These are phyloP conservation scores for Pangasianodon gigas DNA, from an alignment of 2,113 vertebrate species.

Conservation along the genomic window DNA sequence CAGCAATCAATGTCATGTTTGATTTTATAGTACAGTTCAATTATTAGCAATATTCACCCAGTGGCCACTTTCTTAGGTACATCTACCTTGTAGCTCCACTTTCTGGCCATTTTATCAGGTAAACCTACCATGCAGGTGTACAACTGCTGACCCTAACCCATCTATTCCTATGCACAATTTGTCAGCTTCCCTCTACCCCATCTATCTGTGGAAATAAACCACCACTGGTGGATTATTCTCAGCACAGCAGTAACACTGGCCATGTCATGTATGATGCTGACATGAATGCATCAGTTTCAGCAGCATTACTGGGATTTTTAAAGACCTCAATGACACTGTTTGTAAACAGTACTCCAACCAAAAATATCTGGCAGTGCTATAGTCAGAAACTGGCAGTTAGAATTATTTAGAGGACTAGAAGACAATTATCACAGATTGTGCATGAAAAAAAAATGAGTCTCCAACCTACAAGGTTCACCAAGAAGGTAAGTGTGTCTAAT, in stretches of 20 bases:
- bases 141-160: background rate
- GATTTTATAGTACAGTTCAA: background rate
- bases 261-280: background rate
- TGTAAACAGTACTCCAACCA: background rate
- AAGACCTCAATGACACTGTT: background rate
- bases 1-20: background rate
- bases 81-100: background rate
- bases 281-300: background rate
- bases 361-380: background rate
- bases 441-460: background rate
- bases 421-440: background rate
- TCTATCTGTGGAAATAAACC: background rate
- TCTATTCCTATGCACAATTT: background rate
- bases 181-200: background rate
- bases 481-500: background rate
- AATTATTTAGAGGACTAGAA: background rate
- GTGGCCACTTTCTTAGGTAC: background rate
- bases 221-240: background rate
- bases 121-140: background rate
- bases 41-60: background rate
- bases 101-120: background rate
- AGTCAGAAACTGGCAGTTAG: background rate
- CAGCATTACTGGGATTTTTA: background rate
- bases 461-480: background rate
- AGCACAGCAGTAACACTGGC: background rate